phyloP scores from a whole-genome alignment of 2,113 vertebrate genomes.

The Vombatus ursinus region DNA sequence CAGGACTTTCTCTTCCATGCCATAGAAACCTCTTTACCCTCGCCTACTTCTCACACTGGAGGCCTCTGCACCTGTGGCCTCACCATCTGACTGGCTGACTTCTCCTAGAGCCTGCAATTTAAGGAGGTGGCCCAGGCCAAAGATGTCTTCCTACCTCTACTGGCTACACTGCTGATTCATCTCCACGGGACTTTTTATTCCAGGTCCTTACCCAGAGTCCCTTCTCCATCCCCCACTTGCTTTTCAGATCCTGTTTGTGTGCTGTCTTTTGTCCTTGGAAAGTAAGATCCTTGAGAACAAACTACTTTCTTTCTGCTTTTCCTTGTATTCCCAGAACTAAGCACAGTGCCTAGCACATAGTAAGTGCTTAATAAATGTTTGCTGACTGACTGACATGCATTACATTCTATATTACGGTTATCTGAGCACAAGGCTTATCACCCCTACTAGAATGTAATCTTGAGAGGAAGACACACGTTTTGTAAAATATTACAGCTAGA shows the following conservation, averaged over 20 bases:
- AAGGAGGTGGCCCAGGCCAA: not conserved
- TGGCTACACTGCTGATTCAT: not conserved
- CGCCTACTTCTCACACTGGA: not conserved
- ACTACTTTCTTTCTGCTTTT: not conserved
- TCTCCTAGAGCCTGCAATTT: not conserved
- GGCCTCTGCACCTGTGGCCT: not conserved
- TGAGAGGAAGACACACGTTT: not conserved
- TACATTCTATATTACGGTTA: not conserved
- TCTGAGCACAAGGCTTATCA: not conserved
- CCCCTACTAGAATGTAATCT: not conserved
- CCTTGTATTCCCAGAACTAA: not conserved
- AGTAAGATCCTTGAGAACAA: not conserved
- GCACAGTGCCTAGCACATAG: not conserved
- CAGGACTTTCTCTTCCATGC: not conserved
- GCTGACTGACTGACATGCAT: not conserved
- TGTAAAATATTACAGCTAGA: not conserved
- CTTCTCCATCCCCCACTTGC: not conserved
- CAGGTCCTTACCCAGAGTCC: not conserved
- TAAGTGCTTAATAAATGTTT: not conserved
- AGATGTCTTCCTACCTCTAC: not conserved
- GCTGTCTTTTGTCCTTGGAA: not conserved
- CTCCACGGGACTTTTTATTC: not conserved
- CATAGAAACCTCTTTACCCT: not conserved
- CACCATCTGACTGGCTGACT: not conserved
- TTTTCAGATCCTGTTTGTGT: not conserved